phyloP scores from a whole-genome alignment of 2,888 invertebrate genomes.

The Zygaena filipendulae region DNA sequence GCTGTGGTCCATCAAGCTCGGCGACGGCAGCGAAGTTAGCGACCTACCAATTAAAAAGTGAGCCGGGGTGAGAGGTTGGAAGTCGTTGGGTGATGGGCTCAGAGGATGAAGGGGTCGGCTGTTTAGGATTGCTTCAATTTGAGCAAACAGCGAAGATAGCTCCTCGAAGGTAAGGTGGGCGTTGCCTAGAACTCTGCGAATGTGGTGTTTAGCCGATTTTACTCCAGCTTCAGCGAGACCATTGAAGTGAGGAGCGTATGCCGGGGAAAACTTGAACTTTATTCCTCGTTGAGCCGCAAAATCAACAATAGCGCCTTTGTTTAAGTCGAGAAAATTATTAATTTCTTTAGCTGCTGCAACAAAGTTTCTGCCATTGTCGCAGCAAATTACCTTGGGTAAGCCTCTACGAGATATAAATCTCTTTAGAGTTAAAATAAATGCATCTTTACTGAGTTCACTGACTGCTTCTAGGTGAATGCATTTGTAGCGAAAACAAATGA shows the following conservation, averaged over 20 bases:
- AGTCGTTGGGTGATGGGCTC: constrained; percentile 3
- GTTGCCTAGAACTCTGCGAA: constrained; percentile 6
- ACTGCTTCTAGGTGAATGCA: constrained; percentile 16
- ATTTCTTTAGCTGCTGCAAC: constrained; percentile 13
- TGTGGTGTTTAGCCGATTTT: constrained; percentile 15
- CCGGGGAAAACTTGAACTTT: constrained; percentile 17
- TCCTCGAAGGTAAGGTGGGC: constrained; percentile 8
- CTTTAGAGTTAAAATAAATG: constrained; percentile 13
- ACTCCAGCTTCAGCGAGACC: constrained; percentile 17
- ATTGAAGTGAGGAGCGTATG: constrained; percentile 20
- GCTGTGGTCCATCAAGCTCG: neutral
- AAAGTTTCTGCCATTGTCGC: constrained; percentile 18
- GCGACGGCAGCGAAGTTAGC: too few species aligned
- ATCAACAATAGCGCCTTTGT: too few species aligned
- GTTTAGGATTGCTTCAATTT: constrained; percentile 11
- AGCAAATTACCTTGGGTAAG: constrained; percentile 13
- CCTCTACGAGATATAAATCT: constrained; percentile 18
- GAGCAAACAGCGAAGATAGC: constrained; percentile 6
- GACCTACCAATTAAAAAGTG: too few species aligned
- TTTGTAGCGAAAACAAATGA: constrained; percentile 16
- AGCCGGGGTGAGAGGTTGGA: constrained; percentile 6
- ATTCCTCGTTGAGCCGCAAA: constrained; percentile 19
- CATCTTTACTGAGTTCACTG: constrained; percentile 13
- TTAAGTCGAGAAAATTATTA: too few species aligned
- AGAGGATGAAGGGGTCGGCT: constrained; percentile 10